Evolutionary conservation across 2,113 vertebrate genomes (phyloP).

Genomic region (Mastomys natalensis): DNA sequence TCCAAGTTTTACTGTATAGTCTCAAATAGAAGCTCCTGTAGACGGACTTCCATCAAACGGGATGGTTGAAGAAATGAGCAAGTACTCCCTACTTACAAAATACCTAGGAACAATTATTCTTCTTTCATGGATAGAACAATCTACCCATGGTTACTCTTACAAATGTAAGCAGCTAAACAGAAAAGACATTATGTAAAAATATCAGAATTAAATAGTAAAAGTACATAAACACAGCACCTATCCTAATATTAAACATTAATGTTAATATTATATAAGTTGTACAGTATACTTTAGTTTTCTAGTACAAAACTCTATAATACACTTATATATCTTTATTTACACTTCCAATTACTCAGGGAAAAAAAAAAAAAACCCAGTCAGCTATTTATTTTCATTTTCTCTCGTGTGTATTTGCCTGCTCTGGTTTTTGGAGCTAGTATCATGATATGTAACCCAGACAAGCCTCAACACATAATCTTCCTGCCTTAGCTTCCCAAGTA

Average conservation of each 20-base stretch:
- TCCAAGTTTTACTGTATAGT: conserved; percentile 1
- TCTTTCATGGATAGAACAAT: neutral
- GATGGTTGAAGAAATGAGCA: neutral
- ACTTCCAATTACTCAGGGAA: conserved; percentile 39
- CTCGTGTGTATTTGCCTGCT: neutral
- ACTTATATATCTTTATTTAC: neutral
- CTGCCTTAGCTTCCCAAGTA: neutral
- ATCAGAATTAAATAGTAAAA: neutral
- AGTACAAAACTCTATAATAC: conserved; percentile 21
- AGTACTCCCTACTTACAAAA: neutral
- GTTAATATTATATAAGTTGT: neutral
- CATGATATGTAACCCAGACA: neutral
- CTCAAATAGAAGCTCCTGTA: neutral
- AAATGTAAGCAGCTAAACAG: conserved; percentile 15
- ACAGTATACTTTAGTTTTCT: conserved; percentile 37
- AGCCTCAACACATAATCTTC: neutral
- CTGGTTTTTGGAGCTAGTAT: neutral
- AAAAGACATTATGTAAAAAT: conserved; percentile 8
- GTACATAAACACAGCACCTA: neutral
- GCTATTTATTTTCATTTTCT: conserved; percentile 25
- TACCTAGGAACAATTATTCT: neutral
- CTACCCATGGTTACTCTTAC: conserved; percentile 39
- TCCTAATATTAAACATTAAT: neutral
- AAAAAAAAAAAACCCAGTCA: neutral
- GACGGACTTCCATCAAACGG: conserved; percentile 3